Conservation (phyloP, 2,797 vertebrate species). For the Acipenser transmontanus region DNA sequence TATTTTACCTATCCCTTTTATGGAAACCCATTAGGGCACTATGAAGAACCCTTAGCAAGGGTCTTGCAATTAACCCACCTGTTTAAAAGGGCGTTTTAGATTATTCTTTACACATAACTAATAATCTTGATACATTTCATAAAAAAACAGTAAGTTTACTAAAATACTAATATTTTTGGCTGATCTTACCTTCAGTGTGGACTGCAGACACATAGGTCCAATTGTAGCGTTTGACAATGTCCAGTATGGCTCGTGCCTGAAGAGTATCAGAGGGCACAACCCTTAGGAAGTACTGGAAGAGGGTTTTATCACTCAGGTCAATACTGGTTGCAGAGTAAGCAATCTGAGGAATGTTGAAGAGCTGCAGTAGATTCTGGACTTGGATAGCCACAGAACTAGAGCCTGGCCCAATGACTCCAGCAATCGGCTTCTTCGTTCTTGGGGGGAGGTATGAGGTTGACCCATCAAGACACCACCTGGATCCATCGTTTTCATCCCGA, state of each 20-base stretch:
- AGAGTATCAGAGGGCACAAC: slow-evolving; percentile 94
- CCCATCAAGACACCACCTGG: slow-evolving; percentile 84
- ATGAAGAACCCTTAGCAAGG: too few relatives aligned
- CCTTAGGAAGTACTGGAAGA: slow-evolving; percentile 94
- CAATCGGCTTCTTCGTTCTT: slow-evolving; percentile 88
- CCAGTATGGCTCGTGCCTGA: slow-evolving; percentile 92
- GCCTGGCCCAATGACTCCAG: slow-evolving; percentile 93
- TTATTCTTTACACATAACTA: too few relatives aligned
- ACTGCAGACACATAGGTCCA: slow-evolving; percentile 98
- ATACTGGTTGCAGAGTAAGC: slow-evolving; percentile 97
- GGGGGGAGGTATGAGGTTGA: slow-evolving; percentile 67
- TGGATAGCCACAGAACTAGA: slow-evolving; percentile 98
- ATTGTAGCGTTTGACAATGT: slow-evolving; percentile 95
- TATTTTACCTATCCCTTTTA: too few relatives aligned
- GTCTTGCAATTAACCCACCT: too few relatives aligned
- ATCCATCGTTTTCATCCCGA: slow-evolving; percentile 85
- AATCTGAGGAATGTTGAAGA: slow-evolving; percentile 97
- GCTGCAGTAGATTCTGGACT: slow-evolving; percentile 94
- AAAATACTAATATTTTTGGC: too few relatives aligned
- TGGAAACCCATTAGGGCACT: too few relatives aligned
- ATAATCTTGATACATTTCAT: too few relatives aligned
- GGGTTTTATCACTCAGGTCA: slow-evolving; percentile 94
- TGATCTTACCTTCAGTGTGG: slow-evolving; percentile 91
- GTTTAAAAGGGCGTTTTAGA: too few relatives aligned
- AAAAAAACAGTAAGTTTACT: too few relatives aligned